Conservation (phyloP, 2,797 vertebrate species). For the Oophaga sylvatica region DNA sequence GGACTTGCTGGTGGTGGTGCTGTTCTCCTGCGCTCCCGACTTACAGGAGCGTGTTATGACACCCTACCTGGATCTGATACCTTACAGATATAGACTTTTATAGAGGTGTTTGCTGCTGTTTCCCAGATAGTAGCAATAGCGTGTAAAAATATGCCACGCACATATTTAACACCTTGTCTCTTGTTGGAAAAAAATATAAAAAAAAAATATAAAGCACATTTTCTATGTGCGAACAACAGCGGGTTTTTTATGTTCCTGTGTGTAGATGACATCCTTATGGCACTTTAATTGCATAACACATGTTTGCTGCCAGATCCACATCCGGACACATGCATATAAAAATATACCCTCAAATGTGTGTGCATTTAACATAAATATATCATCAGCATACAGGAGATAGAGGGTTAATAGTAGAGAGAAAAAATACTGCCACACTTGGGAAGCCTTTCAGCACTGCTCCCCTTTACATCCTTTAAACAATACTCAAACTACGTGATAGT, state of each 20-base stretch:
- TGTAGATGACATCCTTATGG: background rate
- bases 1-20: slow-evolving; percentile 17
- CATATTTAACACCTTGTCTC: slow-evolving; percentile 22
- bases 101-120: slow-evolving; percentile 17
- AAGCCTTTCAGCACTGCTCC: background rate
- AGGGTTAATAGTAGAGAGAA: background rate
- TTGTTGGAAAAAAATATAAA: background rate
- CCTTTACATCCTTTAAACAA: background rate
- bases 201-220: slow-evolving; percentile 12
- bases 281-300: background rate
- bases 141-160: slow-evolving; percentile 26
- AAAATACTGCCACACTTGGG: background rate
- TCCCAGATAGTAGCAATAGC: background rate
- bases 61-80: slow-evolving; percentile 16
- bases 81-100: slow-evolving; percentile 1
- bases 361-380: background rate
- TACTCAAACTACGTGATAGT: background rate
- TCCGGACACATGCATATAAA: background rate
- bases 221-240: background rate
- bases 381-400: background rate
- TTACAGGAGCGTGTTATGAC: slow-evolving; percentile 13
- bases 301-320: background rate
- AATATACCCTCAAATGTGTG: background rate
- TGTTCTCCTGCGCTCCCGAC: slow-evolving; percentile 11
- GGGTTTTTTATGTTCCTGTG: background rate